Evolutionary conservation across 1,140 invertebrate genomes (phyloP), one percentile per base, ranked within the genome.

Genomic region (Ceratina australensis): DNA sequence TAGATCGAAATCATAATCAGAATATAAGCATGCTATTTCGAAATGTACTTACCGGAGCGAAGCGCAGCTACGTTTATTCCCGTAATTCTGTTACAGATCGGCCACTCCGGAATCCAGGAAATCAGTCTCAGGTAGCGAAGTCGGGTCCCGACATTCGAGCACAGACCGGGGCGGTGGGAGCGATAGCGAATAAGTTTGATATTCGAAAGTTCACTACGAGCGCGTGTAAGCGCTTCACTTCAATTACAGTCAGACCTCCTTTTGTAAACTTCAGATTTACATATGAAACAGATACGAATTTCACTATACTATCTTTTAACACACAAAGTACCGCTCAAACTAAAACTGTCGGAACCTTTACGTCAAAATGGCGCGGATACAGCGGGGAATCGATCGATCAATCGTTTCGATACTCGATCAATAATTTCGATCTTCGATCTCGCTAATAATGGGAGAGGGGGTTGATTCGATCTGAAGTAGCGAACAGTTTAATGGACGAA

Each of bases 101-200:
- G 90, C 86, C 2, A 91, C 90, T 28, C 90, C 90, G 33, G 90
- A 90, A n/a, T 91, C 91, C 18, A 87, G 91, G 42, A 91, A 92
- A 83, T 91, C 90, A 0, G 89, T 92, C 28, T 91, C 90, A 13
- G 90, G 88, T 1, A 92, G 91, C 54, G 90, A 91, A 33, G 89
- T 78, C 26, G 87, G 84, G 61, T 90, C 86, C 0, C 85, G 84
- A 22, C 82, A 89, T 85, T 90, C 86, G 16, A 87, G 87, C 71
- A 82, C 85, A 1, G 83, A 88, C 66, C 73, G 81, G 20, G 84
- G 77, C 2, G 78, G 79, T 24, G 81, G 77, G 65, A 89, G 85
- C 63, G 83, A 85, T 13, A 89, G 83, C 18, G 80, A 89, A 49
- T 90, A 82, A 86, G 59, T 2, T 22, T 0, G 0, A 18, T 2